phyloP scores from a whole-genome alignment of 1,140 invertebrate species.

The Drosophila simulans region DNA sequence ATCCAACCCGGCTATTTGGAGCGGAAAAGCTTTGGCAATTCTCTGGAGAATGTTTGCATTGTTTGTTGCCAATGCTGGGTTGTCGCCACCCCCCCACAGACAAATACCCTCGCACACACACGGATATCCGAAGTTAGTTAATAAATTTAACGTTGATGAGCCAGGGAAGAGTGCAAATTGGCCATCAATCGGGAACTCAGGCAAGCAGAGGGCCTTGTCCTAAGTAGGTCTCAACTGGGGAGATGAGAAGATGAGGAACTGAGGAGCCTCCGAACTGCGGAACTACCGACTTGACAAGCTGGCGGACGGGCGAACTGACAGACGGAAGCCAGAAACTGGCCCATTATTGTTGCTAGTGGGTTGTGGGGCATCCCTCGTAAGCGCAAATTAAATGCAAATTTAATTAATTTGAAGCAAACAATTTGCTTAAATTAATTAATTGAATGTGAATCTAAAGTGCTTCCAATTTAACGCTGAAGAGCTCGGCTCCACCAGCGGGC shows the following conservation, averaged over 20 bases:
- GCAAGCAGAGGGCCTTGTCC: conserved; percentile 1
- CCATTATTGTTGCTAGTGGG: conserved; percentile 23
- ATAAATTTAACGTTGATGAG: conserved; percentile 55
- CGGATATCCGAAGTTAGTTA: conserved; percentile 44
- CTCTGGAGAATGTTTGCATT: conserved; percentile 39
- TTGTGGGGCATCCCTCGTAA: conserved; percentile 52
- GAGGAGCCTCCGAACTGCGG: not conserved
- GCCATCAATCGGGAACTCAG: conserved; percentile 54
- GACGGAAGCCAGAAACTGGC: conserved; percentile 37
- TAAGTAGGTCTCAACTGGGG: conserved; percentile 32
- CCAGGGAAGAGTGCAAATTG: conserved; percentile 39
- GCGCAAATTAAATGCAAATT: conserved; percentile 84
- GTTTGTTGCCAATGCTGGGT: conserved; percentile 34
- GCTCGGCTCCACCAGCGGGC: conserved; percentile 17
- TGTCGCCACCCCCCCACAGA: conserved; percentile 12
- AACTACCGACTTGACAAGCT: conserved; percentile 13
- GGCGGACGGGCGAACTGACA: conserved; percentile 35
- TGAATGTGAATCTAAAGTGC: conserved; percentile 82
- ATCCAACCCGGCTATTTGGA: conserved; percentile 47
- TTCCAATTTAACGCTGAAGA: conserved; percentile 76
- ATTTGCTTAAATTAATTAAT: conserved; percentile 84
- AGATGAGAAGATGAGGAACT: not conserved
- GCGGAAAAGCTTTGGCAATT: conserved; percentile 42
- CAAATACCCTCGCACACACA: conserved; percentile 8
- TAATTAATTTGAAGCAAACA: conserved; percentile 83